Conservation (phyloP, 2,797 vertebrate genomes). For the Oryzias dopingdopingensis region DNA sequence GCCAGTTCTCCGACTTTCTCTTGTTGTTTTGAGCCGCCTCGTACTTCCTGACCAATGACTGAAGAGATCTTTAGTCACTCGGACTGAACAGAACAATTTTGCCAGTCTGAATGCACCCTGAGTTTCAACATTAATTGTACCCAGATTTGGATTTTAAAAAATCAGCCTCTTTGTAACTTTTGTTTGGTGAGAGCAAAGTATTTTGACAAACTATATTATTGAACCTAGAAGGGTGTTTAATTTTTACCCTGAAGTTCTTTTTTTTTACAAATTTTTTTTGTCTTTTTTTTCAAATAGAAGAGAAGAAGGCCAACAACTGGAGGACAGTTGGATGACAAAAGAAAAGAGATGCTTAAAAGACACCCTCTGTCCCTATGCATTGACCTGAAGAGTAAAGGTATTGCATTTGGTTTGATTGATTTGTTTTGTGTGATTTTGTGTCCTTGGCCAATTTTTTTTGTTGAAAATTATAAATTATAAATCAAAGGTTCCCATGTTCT, state of each 20-base stretch:
- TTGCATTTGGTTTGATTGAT: neutral
- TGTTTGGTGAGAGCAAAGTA: neutral
- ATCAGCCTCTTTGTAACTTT: neutral
- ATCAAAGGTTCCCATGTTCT: too few relatives aligned
- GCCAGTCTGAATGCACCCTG: neutral
- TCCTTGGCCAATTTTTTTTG: neutral
- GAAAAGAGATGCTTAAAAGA: slow-evolving; percentile 93
- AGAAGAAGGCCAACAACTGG: slow-evolving; percentile 90
- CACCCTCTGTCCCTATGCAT: slow-evolving; percentile 90
- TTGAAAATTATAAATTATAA: neutral
- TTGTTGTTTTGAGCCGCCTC: too few relatives aligned
- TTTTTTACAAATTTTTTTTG: slow-evolving; percentile 2
- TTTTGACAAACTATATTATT: too few relatives aligned
- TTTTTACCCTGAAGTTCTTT: neutral
- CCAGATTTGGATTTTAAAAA: neutral
- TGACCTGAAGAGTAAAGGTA: slow-evolving; percentile 94
- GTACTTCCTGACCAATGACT: too few relatives aligned
- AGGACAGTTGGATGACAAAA: slow-evolving; percentile 94
- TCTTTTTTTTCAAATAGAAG: slow-evolving; percentile 76
- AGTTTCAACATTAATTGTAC: neutral
- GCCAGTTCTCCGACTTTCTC: too few relatives aligned
- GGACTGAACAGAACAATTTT: too few relatives aligned
- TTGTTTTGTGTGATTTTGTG: neutral
- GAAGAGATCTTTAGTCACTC: too few relatives aligned
- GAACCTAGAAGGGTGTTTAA: neutral